Evolutionary conservation across 2,888 invertebrate species (phyloP), one percentile per base, ranked within the genome.

Genomic region (Stenichneumon culpator): DNA sequence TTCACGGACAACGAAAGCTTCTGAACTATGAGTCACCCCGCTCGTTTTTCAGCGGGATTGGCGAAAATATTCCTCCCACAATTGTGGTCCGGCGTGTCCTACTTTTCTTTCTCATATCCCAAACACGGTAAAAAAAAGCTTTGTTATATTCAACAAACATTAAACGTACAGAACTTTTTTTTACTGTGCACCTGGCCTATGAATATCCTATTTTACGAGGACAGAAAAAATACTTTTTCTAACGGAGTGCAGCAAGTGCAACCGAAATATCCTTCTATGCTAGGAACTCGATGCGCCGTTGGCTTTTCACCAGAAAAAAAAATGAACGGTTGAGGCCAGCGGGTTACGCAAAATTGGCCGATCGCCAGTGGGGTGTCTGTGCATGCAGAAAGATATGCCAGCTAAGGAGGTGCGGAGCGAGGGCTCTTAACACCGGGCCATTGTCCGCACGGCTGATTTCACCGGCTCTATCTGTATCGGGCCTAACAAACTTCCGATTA

Each of bases 281-380:
- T 57, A 72, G 81, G 79, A 88, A 84, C 87, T 87, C 47, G 19
- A 36, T 75, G 79, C 82, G 75, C 57, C 67, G 79, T 85, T 85
- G 85, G 85, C 82, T 57, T 52, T 70, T n/a, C 44, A 85, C 82
- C 85, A 79, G 63, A 60, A 65, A 75, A 65, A 75, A 74, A 75
- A 79, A 70, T 57, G 28, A 25, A 60, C 16, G 19, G 54, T 36
- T 39, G 79, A 87, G 81, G 65, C 77, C 79, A 79, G 87, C 75
- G 87, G 82, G 86, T 74, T 79, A 75, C 63, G 84, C 60, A 85
- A 84, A 79, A 87, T 86, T 92, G 92, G 91, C 89, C 44, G 47
- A 36, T n/a, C 19, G 90, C 92, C 90, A 90, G 57, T 57, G 69
- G 68, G 65, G 68, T 57, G 70, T 70, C 36, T 67, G 70, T 54